phyloP scores from a whole-genome alignment of 92 coral and sea anemone genomes.

The Diadumene lineata region DNA sequence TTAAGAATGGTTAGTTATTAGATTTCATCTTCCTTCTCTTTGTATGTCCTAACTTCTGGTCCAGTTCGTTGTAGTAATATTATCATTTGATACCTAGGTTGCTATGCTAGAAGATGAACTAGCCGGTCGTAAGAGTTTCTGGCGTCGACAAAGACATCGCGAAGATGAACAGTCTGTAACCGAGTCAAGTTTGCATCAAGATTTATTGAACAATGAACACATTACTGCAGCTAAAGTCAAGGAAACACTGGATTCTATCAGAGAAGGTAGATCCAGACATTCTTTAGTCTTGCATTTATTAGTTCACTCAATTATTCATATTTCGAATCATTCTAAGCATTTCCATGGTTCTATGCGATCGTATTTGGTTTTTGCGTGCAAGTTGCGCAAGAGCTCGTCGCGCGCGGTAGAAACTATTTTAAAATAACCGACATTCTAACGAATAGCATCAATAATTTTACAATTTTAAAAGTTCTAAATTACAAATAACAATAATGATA shows the following conservation, averaged over 20 bases:
- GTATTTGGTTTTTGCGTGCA: too few species aligned
- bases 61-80: background rate
- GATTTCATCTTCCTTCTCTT: background rate
- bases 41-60: background rate
- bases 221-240: constrained; percentile 83
- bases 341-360: too few species aligned
- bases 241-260: constrained; percentile 69
- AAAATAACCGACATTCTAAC: too few species aligned
- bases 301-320: too few species aligned
- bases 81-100: constrained; percentile 43
- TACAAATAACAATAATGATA: too few species aligned
- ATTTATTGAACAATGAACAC: constrained; percentile 74
- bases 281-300: too few species aligned
- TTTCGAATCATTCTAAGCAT: too few species aligned
- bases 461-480: too few species aligned
- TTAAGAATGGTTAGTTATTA: background rate
- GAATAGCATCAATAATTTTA: too few species aligned
- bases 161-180: constrained; percentile 81
- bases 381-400: too few species aligned
- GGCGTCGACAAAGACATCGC: constrained; percentile 99
- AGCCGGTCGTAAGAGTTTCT: constrained; percentile 95
- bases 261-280: constrained; percentile 88
- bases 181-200: constrained; percentile 67
- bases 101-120: constrained; percentile 91
- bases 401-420: too few species aligned